Conservation (phyloP, 2,797 vertebrate species). For the Enoplosus armatus region DNA sequence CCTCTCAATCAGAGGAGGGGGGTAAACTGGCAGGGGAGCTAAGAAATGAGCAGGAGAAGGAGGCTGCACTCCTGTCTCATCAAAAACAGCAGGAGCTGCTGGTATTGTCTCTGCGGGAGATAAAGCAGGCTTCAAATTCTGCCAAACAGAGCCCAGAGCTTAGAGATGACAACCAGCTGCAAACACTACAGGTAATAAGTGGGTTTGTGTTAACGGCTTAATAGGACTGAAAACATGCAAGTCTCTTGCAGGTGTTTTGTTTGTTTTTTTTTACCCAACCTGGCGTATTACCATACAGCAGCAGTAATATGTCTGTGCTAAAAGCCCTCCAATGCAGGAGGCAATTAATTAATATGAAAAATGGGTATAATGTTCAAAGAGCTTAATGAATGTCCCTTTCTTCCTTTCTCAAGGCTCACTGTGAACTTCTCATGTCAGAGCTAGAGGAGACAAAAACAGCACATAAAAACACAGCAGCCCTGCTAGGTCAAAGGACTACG, state of each 20-base stretch:
- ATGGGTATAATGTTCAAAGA: background rate
- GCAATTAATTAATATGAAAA: background rate
- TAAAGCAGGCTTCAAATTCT: conserved; percentile 71
- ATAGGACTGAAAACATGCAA: conserved; percentile 1
- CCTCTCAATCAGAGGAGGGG: conserved; percentile 44
- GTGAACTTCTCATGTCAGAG: conserved; percentile 75
- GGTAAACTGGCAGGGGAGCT: conserved; percentile 44
- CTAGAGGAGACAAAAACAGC: conserved; percentile 76
- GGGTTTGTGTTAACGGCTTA: background rate
- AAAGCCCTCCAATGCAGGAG: background rate
- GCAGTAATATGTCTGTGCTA: background rate
- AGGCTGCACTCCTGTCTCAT: conserved; percentile 64
- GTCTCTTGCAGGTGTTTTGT: background rate
- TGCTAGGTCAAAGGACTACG: conserved; percentile 75
- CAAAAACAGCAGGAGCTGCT: conserved; percentile 80
- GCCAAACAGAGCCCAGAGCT: conserved; percentile 57
- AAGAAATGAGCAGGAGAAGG: conserved; percentile 73
- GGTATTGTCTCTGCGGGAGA: conserved; percentile 77
- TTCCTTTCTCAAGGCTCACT: conserved; percentile 68
- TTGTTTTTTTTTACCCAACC: background rate
- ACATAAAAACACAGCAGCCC: conserved; percentile 64
- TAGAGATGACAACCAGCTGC: conserved; percentile 67
- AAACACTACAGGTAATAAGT: conserved; percentile 68
- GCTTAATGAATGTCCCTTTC: background rate
- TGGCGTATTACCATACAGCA: background rate